A percentile compares a stretch with the other conserved stretches of the same genome.
These are phyloP conservation scores for Hyles vespertilio DNA, from an alignment of 1,140 invertebrate species.

Conservation along the genomic window DNA sequence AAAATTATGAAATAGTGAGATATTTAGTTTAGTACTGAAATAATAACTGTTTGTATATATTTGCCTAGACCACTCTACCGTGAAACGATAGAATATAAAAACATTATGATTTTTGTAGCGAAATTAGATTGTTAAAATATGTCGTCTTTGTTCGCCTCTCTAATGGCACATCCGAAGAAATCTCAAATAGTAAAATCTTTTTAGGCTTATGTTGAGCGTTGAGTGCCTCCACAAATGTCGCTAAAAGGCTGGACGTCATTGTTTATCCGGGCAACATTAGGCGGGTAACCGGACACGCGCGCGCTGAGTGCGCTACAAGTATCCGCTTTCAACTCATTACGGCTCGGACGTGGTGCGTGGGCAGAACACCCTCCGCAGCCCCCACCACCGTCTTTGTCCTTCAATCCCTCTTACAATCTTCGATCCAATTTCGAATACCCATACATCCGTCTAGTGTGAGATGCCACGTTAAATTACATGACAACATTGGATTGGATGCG, in stretches of 20 bases:
- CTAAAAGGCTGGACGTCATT: constrained; percentile 75
- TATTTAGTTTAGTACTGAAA: too few relatives aligned
- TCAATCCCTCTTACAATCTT: constrained; percentile 68
- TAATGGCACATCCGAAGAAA: constrained; percentile 37
- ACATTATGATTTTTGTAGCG: too few relatives aligned
- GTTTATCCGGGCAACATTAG: constrained; percentile 74
- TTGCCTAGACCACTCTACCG: too few relatives aligned
- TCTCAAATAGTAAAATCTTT: constrained; percentile 66
- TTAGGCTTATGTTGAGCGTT: constrained; percentile 71
- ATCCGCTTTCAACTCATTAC: constrained; percentile 76
- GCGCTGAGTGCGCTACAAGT: constrained; percentile 74
- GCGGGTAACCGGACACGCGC: constrained; percentile 73
- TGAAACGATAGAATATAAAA: too few relatives aligned
- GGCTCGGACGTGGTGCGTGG: constrained; percentile 71
- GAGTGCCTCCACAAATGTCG: constrained; percentile 74
- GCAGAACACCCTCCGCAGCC: constrained; percentile 35
- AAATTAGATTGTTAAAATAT: too few relatives aligned
- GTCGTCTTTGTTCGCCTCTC: constrained; percentile 14
- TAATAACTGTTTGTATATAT: too few relatives aligned
- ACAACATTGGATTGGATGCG: constrained; percentile 18
- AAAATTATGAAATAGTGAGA: too few relatives aligned
- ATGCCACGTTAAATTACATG: constrained; percentile 40
- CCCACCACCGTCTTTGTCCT: constrained; percentile 59
- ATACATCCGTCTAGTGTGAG: constrained; percentile 49
- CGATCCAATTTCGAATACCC: constrained; percentile 64